A percentile compares a stretch with the other conserved stretches of the same genome.
These are phyloP conservation scores for Penelope pileata DNA, from an alignment of 2,113 vertebrate genomes.

Conservation along the genomic window DNA sequence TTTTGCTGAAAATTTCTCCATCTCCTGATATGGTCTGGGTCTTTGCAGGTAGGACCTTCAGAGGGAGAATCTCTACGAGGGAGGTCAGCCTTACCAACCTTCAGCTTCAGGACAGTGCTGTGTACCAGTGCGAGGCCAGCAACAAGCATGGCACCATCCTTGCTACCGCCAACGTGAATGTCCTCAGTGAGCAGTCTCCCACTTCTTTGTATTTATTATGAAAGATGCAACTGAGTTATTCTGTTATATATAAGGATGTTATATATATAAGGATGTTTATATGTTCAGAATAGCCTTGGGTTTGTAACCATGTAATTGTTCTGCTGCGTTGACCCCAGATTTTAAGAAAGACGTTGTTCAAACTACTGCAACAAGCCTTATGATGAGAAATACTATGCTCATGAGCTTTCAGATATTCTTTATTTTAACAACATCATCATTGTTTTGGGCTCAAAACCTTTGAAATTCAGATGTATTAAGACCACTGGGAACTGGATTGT, in stretches of 20 bases:
- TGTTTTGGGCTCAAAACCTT: background rate
- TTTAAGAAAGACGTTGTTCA: background rate
- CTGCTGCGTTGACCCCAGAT: background rate
- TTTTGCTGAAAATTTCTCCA: background rate
- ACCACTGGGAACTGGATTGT: background rate
- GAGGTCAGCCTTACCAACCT: slow-evolving; percentile 85
- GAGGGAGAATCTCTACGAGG: slow-evolving; percentile 64
- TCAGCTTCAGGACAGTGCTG: slow-evolving; percentile 86
- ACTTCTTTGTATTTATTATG: rapidly evolving
- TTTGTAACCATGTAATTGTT: rapidly evolving
- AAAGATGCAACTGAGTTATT: rapidly evolving
- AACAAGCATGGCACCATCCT: slow-evolving; percentile 90
- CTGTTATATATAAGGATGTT: too few relatives aligned
- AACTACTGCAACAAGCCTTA: background rate
- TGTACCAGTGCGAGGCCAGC: slow-evolving; percentile 92
- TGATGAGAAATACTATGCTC: rapidly evolving
- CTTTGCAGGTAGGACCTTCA: slow-evolving; percentile 62
- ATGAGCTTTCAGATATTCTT: background rate
- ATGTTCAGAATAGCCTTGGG: background rate
- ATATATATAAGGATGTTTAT: too few relatives aligned
- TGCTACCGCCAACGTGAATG: slow-evolving; percentile 88
- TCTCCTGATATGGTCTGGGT: background rate
- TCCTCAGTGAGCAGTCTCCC: slow-evolving; percentile 83
- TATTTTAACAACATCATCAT: background rate
- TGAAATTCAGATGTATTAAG: background rate